Evolutionary conservation across 2,888 invertebrate genomes (phyloP).

Genomic region (Dusona sp.): DNA sequence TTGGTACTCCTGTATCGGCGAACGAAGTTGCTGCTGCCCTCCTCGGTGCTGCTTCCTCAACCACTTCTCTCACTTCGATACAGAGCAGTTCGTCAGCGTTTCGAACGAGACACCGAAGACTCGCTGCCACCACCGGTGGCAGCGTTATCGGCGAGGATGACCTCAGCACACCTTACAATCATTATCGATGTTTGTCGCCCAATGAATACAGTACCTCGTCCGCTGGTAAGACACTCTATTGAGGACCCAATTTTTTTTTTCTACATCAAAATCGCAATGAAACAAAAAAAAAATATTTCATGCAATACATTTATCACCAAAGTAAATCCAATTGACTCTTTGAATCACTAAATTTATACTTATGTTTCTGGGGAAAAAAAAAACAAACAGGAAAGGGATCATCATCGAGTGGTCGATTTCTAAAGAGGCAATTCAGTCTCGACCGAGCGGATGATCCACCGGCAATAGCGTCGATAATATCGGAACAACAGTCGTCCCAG

Average conservation of each 20-base stretch:
- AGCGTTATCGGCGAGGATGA: conserved; percentile 86
- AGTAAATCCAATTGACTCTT: background rate
- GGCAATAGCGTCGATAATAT: conserved; percentile 69
- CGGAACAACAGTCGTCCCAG: conserved; percentile 52
- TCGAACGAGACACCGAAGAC: conserved; percentile 81
- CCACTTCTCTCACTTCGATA: conserved; percentile 83
- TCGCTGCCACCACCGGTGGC: conserved; percentile 67
- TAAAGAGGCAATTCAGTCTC: conserved; percentile 89
- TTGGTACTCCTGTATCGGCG: conserved; percentile 86
- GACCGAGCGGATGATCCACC: conserved; percentile 88
- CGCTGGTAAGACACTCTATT: conserved; percentile 71
- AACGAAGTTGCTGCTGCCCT: conserved; percentile 86
- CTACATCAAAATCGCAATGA: too few relatives aligned
- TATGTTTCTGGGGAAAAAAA: background rate
- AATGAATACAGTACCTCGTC: conserved; percentile 85
- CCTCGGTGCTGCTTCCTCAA: conserved; percentile 85
- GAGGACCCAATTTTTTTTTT: background rate
- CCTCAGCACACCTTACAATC: conserved; percentile 90
- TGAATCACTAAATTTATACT: background rate
- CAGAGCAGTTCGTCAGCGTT: conserved; percentile 72
- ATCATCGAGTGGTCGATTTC: conserved; percentile 84
- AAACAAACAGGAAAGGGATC: conserved; percentile 62
- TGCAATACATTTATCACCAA: too few relatives aligned
- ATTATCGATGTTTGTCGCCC: conserved; percentile 90
- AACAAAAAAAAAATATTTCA: too few relatives aligned